A percentile compares a stretch with the other conserved stretches of the same genome.
Conservation (phyloP, 1,140 invertebrate species). For the Rhynchophorus ferrugineus region DNA sequence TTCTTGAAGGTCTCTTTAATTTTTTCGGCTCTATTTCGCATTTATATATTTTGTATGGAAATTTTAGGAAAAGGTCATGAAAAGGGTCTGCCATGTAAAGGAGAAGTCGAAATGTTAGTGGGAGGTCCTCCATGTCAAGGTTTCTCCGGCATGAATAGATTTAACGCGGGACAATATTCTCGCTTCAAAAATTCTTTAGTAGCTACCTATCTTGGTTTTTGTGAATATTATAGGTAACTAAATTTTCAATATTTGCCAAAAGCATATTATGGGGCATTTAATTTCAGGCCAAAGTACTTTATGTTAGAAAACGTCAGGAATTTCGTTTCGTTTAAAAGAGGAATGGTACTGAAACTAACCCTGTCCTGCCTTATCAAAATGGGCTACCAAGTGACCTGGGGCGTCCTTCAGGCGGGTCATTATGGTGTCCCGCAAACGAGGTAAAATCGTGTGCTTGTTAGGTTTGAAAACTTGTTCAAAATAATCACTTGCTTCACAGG, state of each 20-base stretch:
- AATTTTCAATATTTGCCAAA: neutral
- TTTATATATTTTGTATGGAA: neutral
- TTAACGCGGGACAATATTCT: conserved; percentile 81
- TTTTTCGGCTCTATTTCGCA: neutral
- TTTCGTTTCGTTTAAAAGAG: conserved; percentile 72
- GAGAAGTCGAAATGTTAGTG: conserved; percentile 77
- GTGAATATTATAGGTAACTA: conserved; percentile 67
- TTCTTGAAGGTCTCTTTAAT: conserved; percentile 45
- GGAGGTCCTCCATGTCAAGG: conserved; percentile 90
- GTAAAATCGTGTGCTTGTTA: neutral
- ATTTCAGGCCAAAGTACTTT: conserved; percentile 63
- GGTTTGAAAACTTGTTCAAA: too few relatives aligned
- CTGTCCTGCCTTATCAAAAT: conserved; percentile 69
- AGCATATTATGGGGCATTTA: conserved; percentile 65
- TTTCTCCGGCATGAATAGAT: conserved; percentile 85
- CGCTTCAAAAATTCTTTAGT: conserved; percentile 83
- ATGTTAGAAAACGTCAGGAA: conserved; percentile 83
- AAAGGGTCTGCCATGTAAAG: conserved; percentile 63
- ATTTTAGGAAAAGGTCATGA: conserved; percentile 42
- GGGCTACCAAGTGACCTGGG: conserved; percentile 86
- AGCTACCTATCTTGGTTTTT: conserved; percentile 76
- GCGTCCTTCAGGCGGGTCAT: conserved; percentile 77
- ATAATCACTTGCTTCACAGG: too few relatives aligned
- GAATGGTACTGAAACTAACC: conserved; percentile 76
- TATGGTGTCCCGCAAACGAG: conserved; percentile 81